Evolutionary conservation across 2,113 vertebrate genomes (phyloP).

Genomic region (Calonectris borealis): DNA sequence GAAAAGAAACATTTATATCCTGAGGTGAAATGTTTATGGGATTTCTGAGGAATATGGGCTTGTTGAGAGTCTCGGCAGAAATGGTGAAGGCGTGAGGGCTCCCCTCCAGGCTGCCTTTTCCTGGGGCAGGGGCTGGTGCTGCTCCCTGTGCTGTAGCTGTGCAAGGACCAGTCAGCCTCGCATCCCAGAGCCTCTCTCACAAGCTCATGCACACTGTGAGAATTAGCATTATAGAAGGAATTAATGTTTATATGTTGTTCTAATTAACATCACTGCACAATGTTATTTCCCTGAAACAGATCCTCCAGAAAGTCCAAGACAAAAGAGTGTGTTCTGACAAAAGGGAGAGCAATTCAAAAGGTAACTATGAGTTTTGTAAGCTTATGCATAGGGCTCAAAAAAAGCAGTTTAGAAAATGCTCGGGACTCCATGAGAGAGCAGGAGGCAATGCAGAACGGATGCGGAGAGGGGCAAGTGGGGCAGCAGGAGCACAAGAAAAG

Average conservation of each 20-base stretch:
- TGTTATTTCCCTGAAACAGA: constrained; percentile 14
- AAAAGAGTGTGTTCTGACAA: not conserved
- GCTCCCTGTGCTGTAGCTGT: not conserved
- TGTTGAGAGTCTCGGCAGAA: not conserved
- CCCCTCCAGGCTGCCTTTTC: too few species aligned
- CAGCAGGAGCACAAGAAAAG: not conserved
- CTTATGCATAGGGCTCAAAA: not conserved
- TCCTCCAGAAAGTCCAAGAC: not conserved
- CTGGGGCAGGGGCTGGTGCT: not conserved
- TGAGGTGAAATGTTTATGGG: not conserved
- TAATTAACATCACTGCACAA: not conserved
- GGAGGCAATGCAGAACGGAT: accelerated
- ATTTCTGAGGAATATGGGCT: not conserved
- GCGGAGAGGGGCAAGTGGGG: not conserved
- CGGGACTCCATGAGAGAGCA: accelerated
- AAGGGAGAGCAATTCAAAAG: not conserved
- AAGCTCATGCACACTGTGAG: not conserved
- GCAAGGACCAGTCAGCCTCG: not conserved
- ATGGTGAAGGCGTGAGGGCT: accelerated
- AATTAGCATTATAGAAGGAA: not conserved
- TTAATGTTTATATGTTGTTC: not conserved
- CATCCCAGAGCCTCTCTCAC: not conserved
- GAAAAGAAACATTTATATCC: not conserved
- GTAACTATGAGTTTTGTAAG: not conserved
- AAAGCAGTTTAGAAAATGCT: not conserved